phyloP scores from a whole-genome alignment of 2,888 invertebrate genomes.

The Leptopterna dolabrata region DNA sequence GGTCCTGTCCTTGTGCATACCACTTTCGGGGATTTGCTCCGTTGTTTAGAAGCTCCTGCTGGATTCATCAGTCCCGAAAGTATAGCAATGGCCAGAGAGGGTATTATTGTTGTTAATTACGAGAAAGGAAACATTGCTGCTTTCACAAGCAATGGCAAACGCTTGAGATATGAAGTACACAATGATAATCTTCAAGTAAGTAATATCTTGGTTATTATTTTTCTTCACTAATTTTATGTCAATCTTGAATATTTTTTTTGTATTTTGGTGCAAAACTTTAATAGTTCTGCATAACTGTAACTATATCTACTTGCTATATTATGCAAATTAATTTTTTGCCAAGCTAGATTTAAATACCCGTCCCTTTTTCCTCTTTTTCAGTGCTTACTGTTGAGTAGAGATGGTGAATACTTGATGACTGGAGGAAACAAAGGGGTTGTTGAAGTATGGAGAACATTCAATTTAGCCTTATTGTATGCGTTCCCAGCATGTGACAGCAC shows the following conservation, averaged over 20 bases:
- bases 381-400: slow-evolving; percentile 93
- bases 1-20: slow-evolving; percentile 98
- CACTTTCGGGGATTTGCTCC: slow-evolving; percentile 94
- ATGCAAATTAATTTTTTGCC: no score
- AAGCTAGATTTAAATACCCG: no score
- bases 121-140: slow-evolving; percentile 92
- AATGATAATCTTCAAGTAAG: slow-evolving; percentile 93
- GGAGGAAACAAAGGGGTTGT: slow-evolving; percentile 97
- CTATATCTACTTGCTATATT: no score
- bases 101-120: slow-evolving; percentile 94
- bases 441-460: slow-evolving; percentile 98
- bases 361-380: slow-evolving; percentile 66
- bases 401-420: slow-evolving; percentile 98
- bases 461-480: slow-evolving; percentile 95
- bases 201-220: not conserved
- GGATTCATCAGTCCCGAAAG: slow-evolving; percentile 83
- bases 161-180: slow-evolving; percentile 89
- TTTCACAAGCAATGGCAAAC: slow-evolving; percentile 93
- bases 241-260: no score
- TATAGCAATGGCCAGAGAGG: slow-evolving; percentile 95
- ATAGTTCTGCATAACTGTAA: no score
- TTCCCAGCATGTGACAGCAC: slow-evolving; percentile 97
- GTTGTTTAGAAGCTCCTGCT: slow-evolving; percentile 87
- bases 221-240: no score
- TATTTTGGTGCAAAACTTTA: no score